Conservation (phyloP, 1,140 invertebrate species). For the Pseudachorutes palmiensis region DNA sequence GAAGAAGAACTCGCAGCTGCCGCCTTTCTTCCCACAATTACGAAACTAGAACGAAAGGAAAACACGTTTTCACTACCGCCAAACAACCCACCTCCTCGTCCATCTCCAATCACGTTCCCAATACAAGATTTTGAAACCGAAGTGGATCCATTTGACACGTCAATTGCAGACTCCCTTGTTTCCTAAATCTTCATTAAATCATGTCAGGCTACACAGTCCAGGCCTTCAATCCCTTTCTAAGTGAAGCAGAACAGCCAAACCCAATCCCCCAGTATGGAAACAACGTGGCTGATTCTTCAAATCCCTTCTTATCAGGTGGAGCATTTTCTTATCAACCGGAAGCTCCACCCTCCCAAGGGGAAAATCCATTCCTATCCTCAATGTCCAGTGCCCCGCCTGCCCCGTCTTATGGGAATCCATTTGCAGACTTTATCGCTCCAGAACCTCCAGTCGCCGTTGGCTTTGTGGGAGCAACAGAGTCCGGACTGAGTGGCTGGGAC, state of each 20-base stretch:
- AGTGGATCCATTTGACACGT: conserved; percentile 43
- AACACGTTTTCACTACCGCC: conserved; percentile 6
- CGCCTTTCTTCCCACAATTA: not conserved
- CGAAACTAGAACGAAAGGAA: not conserved
- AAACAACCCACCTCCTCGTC: not conserved
- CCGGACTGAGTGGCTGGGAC: not conserved
- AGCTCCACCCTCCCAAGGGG: not conserved
- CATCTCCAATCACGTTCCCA: conserved; percentile 4
- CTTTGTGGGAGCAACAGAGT: conserved; percentile 3
- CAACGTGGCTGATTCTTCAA: conserved; percentile 20
- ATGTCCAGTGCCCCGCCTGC: conserved; percentile 3
- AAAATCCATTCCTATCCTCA: conserved; percentile 28
- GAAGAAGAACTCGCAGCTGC: conserved; percentile 30
- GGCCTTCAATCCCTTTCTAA: conserved; percentile 60
- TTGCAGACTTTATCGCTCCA: conserved; percentile 34
- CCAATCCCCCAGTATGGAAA: conserved; percentile 10
- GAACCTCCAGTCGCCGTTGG: not conserved
- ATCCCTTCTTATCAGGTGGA: conserved; percentile 31
- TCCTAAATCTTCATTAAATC: conserved; percentile 1
- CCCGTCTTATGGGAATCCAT: conserved; percentile 32
- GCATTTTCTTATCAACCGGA: conserved; percentile 40
- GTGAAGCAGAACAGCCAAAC: conserved; percentile 42
- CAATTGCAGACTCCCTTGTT: conserved; percentile 38
- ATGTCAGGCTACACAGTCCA: conserved; percentile 23
- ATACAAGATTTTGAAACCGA: conserved; percentile 29